Percentiles rank a stretch among this genome's conserved stretches.
These are phyloP conservation scores for Cyanoramphus novaezelandiae DNA, from an alignment of 2,113 vertebrate genomes.

Conservation along the genomic window DNA sequence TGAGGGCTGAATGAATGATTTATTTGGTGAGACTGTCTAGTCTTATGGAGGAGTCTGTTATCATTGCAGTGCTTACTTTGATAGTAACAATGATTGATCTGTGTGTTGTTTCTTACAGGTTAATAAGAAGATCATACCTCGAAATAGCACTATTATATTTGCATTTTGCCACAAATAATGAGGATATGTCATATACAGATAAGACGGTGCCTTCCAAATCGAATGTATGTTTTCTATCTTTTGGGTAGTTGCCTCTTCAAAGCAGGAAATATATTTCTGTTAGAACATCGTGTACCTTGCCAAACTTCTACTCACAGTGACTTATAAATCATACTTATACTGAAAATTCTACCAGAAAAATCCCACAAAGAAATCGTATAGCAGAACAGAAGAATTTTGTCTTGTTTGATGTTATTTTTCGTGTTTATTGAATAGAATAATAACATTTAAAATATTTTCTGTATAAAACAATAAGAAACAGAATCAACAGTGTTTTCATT, in stretches of 20 bases:
- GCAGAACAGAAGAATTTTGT: background rate
- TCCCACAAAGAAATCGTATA: background rate
- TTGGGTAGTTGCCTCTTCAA: background rate
- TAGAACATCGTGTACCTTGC: background rate
- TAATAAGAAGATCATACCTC: constrained; percentile 81
- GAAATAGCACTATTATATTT: constrained; percentile 81
- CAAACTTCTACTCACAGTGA: background rate
- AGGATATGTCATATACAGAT: background rate
- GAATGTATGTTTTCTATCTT: constrained; percentile 6
- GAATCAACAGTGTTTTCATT: background rate
- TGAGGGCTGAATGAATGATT: background rate
- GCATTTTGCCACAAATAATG: constrained; percentile 33
- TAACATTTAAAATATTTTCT: background rate
- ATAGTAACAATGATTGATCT: background rate
- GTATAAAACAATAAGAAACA: background rate
- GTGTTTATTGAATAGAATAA: background rate
- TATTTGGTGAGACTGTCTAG: background rate
- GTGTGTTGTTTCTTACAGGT: constrained; percentile 61
- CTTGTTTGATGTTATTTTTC: background rate
- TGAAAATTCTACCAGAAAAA: background rate
- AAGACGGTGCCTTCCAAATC: constrained; percentile 20
- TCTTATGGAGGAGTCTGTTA: background rate
- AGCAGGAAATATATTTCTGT: background rate
- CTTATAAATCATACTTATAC: background rate
- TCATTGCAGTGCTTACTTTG: background rate